Evolutionary conservation across 2,888 invertebrate species (phyloP).

Genomic region (Agapostemon virescens): DNA sequence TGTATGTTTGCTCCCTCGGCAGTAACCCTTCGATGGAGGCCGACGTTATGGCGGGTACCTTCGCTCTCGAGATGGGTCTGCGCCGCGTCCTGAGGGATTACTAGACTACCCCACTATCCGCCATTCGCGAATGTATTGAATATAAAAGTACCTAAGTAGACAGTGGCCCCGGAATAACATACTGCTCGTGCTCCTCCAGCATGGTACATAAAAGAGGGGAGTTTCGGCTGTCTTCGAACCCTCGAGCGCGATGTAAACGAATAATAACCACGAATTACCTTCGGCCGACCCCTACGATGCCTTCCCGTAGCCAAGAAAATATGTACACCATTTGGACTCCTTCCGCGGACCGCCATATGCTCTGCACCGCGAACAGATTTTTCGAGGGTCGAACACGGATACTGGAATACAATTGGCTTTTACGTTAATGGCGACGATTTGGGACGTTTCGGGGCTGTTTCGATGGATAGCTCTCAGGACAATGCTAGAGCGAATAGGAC

Average conservation of each 20-base stretch:
- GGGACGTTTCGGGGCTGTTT: neutral
- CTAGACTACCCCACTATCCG: constrained; percentile 69
- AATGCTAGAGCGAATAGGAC: neutral
- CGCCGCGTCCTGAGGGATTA: constrained; percentile 75
- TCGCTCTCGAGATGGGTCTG: constrained; percentile 62
- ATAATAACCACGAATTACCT: constrained; percentile 77
- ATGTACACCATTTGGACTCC: constrained; percentile 68
- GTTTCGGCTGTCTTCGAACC: constrained; percentile 64
- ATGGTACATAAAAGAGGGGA: constrained; percentile 50
- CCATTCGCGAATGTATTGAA: constrained; percentile 78
- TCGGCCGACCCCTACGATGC: constrained; percentile 52
- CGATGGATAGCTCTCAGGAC: neutral
- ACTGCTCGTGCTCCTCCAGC: constrained; percentile 54
- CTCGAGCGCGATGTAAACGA: constrained; percentile 69
- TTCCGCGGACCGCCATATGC: constrained; percentile 28
- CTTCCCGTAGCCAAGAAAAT: constrained; percentile 65
- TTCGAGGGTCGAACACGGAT: constrained; percentile 13
- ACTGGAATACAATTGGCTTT: constrained; percentile 35
- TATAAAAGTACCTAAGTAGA: constrained; percentile 79
- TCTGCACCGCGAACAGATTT: constrained; percentile 42
- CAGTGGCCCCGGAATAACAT: constrained; percentile 76
- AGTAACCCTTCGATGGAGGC: constrained; percentile 74
- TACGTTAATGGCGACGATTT: constrained; percentile 31
- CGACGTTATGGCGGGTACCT: constrained; percentile 70
- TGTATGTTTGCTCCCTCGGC: constrained; percentile 60